These are phyloP conservation scores for Phania funesta DNA, from an alignment of 2,888 invertebrate species.

Conservation along the genomic window DNA sequence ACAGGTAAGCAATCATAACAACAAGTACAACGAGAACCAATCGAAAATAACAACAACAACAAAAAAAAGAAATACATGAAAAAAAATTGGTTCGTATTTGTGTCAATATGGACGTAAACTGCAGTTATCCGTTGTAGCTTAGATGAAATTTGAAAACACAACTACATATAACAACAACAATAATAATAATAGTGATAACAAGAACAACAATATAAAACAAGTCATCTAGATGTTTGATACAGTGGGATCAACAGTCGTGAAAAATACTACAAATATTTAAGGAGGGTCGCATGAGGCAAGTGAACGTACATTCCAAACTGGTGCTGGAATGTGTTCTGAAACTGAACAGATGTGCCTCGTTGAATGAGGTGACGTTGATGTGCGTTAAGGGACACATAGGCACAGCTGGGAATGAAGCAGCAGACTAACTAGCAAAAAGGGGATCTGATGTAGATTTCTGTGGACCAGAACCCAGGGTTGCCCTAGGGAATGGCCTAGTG, in stretches of 20 bases:
- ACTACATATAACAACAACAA: not conserved
- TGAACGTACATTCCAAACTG: too few relatives aligned
- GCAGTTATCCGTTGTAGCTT: slow-evolving; percentile 40
- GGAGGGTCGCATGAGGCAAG: too few relatives aligned
- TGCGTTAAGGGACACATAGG: too few relatives aligned
- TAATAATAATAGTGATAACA: not conserved
- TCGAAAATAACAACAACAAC: slow-evolving; percentile 62
- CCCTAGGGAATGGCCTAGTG: too few relatives aligned
- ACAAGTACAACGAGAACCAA: slow-evolving; percentile 22
- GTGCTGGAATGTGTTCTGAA: too few relatives aligned
- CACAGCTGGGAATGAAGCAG: too few relatives aligned
- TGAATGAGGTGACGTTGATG: too few relatives aligned
- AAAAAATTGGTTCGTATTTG: slow-evolving; percentile 58
- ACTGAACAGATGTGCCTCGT: too few relatives aligned
- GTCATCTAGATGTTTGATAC: slow-evolving; percentile 2
- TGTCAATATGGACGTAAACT: slow-evolving; percentile 57
- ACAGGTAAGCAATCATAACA: slow-evolving; percentile 23
- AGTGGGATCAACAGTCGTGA: not conserved
- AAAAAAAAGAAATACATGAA: not conserved
- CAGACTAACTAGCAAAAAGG: too few relatives aligned
- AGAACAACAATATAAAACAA: slow-evolving; percentile 20
- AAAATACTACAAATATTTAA: not conserved
- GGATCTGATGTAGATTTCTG: too few relatives aligned
- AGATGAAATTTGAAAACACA: slow-evolving; percentile 39
- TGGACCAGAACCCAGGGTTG: too few relatives aligned